A percentile compares a stretch with the other conserved stretches of the same genome.
Evolutionary conservation across 1,140 invertebrate genomes (phyloP).

Genomic region (Heliconius congener): DNA sequence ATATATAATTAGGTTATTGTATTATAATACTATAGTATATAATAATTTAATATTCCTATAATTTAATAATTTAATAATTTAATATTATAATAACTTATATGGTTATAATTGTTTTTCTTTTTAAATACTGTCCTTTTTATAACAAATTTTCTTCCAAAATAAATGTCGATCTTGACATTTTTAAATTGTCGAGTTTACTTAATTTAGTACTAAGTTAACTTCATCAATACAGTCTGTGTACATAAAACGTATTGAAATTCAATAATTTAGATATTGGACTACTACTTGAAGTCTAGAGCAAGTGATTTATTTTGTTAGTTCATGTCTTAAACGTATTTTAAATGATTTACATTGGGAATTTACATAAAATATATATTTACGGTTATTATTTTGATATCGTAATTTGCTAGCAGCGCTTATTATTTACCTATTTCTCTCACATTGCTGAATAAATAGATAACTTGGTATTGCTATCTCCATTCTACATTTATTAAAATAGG

Average conservation of each 20-base stretch:
- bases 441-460: too few species aligned
- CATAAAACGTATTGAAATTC: not conserved
- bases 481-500: too few species aligned
- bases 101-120: not conserved
- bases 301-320: not conserved
- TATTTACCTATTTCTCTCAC: too few species aligned
- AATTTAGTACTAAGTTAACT: not conserved
- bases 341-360: not conserved
- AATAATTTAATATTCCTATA: not conserved
- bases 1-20: too few species aligned
- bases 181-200: not conserved
- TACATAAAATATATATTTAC: not conserved
- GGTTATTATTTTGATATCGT: too few species aligned
- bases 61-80: not conserved
- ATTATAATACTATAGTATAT: not conserved
- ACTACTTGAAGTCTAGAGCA: not conserved
- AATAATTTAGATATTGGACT: not conserved
- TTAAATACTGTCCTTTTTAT: not conserved
- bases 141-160: not conserved
- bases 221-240: not conserved
- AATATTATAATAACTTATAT: not conserved
- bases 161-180: not conserved
- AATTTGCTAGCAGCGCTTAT: too few species aligned
- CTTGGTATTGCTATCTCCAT: too few species aligned
- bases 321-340: not conserved